Evolutionary conservation across 1,140 invertebrate species (phyloP).

Genomic region (Drosophila mojavensis): DNA sequence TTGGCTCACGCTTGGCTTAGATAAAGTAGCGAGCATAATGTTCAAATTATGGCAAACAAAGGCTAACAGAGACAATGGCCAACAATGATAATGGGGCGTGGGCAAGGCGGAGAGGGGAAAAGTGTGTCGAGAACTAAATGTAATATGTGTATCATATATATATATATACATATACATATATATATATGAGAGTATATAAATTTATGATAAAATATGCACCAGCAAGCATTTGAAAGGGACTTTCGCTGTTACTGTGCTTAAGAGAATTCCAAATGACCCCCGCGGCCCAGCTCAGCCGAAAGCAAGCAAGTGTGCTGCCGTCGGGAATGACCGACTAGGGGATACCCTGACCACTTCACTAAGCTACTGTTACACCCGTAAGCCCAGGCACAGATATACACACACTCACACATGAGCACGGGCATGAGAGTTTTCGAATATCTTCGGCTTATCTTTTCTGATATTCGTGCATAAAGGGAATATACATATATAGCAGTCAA

Average conservation of each 20-base stretch:
- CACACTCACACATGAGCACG: too few species aligned
- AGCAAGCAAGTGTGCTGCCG: too few species aligned
- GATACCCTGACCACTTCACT: too few species aligned
- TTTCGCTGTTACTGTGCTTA: constrained; percentile 22
- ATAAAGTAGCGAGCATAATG: constrained; percentile 48
- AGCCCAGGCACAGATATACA: too few species aligned
- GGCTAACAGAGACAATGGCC: constrained; percentile 23
- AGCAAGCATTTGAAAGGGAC: constrained; percentile 45
- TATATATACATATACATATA: neutral
- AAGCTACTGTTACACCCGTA: too few species aligned
- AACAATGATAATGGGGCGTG: constrained; percentile 9
- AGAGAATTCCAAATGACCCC: constrained; percentile 47
- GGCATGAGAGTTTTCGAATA: too few species aligned
- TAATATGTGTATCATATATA: constrained; percentile 5
- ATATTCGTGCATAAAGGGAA: too few species aligned
- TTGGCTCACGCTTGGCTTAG: constrained; percentile 15
- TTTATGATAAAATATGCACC: constrained; percentile 73
- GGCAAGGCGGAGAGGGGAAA: constrained; percentile 1
- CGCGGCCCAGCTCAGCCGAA: constrained; percentile 19
- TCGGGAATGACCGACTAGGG: too few species aligned
- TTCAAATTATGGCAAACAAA: constrained; percentile 64
- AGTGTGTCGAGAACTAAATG: constrained; percentile 49
- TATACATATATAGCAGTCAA: too few species aligned
- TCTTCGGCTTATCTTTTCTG: too few species aligned
- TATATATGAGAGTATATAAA: constrained; percentile 38